Base-by-base conservation (phyloP, 2,113 vertebrate genomes). In the Siphamia tubifer region DNA sequence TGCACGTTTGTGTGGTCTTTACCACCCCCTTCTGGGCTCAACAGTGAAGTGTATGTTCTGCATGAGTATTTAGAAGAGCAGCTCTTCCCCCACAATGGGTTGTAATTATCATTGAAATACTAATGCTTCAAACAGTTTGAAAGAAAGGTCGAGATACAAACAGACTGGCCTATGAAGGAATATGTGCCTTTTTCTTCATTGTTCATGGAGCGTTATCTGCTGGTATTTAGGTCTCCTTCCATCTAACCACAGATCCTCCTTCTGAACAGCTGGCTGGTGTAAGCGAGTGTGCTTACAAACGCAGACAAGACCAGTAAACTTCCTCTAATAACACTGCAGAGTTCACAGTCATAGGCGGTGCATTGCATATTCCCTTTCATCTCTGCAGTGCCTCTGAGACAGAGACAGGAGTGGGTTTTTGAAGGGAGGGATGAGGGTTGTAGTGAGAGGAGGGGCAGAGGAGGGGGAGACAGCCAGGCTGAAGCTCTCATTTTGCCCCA, bases 311-410 rank as follows among this genome's bases (percentile, higher is more conserved):
- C 80, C 70, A 58, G 77, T 74, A 79, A 84, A 86, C 81, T 81
- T 82, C 78, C 81, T 54, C 62, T 68, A 77, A 82, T 73, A 84
- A 79, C 64, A 74, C 48, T 25, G 68, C 73, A 58, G 79, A 80
- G 73, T 84, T 87, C 75, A 64, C 75, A 85, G 87, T 83, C 85
- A 79, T 70, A 86, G 82, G 82, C 79, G 55, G 73, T 36, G 19
- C 85, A 90, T 92, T 68, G 67, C 61, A 52, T 70, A 92, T 92
- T 90, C 91, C 36, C 90, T 92, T 92, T 91, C 81, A 92, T 92
- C 82, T 89, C 45, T 27, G 35, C 67, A 61, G 76, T 36, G 86
- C 86, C 87, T 84, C 65, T 35, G 82, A 89, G 87, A 88, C 84
- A 56, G 74, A 86, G 74, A 79, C 83, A 69, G 68, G 78, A 87